Conservation (phyloP, 2,113 vertebrate species). For the Sminthopsis crassicaudata region DNA sequence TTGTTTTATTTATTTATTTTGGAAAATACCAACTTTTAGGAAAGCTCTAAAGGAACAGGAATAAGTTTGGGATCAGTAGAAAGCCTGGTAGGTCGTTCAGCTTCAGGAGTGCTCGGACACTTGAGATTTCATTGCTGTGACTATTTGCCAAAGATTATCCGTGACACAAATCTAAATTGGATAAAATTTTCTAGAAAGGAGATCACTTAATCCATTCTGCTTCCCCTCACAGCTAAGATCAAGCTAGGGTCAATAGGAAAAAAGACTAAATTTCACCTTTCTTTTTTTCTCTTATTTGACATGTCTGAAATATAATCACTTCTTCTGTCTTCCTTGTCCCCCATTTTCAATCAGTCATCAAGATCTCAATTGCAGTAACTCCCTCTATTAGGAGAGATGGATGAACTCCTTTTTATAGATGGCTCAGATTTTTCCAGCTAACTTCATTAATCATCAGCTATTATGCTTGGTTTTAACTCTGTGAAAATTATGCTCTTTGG, state of each 20-base stretch:
- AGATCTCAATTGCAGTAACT: not conserved
- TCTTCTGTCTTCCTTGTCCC: not conserved
- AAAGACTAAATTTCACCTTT: not conserved
- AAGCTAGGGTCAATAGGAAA: not conserved
- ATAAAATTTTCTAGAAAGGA: not conserved
- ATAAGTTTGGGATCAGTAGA: not conserved
- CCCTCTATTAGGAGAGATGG: not conserved
- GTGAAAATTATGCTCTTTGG: not conserved
- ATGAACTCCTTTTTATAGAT: not conserved
- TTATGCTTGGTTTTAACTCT: no score
- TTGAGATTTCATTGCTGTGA: not conserved
- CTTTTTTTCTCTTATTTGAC: not conserved
- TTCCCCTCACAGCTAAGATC: not conserved
- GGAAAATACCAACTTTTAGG: not conserved
- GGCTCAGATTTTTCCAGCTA: not conserved
- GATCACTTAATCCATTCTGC: not conserved
- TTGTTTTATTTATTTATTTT: not conserved
- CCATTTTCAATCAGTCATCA: not conserved
- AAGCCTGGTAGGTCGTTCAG: not conserved
- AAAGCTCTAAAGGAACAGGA: not conserved
- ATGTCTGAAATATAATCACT: not conserved
- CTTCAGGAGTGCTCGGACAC: not conserved
- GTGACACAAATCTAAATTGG: not conserved
- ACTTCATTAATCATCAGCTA: not conserved
- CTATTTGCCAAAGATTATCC: not conserved